These are phyloP conservation scores for Peromyscus maniculatus DNA, from an alignment of 2,113 vertebrate genomes.

Conservation along the genomic window DNA sequence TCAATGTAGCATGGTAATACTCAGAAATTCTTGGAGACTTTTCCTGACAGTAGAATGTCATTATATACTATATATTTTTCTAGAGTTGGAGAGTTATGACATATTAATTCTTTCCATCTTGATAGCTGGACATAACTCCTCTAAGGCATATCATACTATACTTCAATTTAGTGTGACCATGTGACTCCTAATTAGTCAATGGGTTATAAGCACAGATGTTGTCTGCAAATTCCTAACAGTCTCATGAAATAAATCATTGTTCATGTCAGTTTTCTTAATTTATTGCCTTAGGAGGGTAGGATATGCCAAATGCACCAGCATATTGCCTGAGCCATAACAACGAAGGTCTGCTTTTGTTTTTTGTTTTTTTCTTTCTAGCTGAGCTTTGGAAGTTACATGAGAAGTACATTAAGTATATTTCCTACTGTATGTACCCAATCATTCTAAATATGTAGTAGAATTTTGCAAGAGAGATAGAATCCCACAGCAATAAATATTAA, in stretches of 20 bases:
- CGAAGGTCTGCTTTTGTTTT: neutral
- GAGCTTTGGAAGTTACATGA: neutral
- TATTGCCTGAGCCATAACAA: neutral
- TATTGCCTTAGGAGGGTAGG: neutral
- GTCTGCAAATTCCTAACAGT: neutral
- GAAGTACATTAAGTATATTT: neutral
- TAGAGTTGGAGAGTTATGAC: neutral
- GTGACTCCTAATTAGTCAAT: neutral
- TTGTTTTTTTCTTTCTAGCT: neutral
- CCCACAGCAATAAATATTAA: neutral
- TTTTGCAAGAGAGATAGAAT: neutral
- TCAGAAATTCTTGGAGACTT: neutral
- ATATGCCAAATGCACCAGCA: neutral
- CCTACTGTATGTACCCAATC: neutral
- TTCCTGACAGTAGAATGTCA: neutral
- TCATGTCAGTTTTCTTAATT: slow-evolving; percentile 6
- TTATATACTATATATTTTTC: slow-evolving; percentile 16
- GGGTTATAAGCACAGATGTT: neutral
- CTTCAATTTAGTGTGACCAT: neutral
- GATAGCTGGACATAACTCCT: neutral
- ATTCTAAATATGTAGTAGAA: slow-evolving; percentile 22
- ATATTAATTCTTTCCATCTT: neutral
- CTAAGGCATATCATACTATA: neutral
- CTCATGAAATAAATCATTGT: neutral
- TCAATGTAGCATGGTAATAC: neutral